Conservation (phyloP, 2,888 invertebrate species). For the Lasioglossum marginatum region DNA sequence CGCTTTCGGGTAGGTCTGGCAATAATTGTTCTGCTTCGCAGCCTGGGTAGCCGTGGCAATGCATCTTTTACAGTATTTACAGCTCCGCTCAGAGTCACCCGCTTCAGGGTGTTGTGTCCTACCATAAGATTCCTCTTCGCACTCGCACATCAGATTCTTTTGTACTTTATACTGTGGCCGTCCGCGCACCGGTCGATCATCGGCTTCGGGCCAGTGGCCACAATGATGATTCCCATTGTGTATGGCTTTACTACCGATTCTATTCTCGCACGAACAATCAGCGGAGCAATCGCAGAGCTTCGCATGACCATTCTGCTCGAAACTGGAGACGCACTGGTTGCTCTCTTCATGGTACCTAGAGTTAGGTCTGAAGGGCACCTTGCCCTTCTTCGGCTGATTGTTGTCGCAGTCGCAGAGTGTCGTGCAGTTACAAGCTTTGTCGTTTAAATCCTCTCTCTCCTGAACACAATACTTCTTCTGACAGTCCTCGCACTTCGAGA, state of each 20-base stretch:
- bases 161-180: conserved; percentile 65
- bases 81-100: conserved; percentile 57
- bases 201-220: conserved; percentile 41
- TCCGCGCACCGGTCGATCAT: conserved; percentile 34
- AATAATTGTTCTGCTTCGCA: conserved; percentile 74
- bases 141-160: conserved; percentile 65
- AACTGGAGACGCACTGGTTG: conserved; percentile 23
- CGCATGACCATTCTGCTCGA: conserved; percentile 37
- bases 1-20: conserved; percentile 80
- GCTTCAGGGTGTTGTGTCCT: conserved; percentile 36
- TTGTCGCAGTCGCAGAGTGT: conserved; percentile 46
- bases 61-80: conserved; percentile 77
- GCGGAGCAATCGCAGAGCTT: conserved; percentile 62
- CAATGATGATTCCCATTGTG: conserved; percentile 36
- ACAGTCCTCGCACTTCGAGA: conserved; percentile 46
- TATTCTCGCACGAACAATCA: conserved; percentile 68
- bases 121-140: conserved; percentile 60
- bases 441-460: conserved; percentile 14
- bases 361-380: conserved; percentile 17
- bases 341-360: conserved; percentile 36
- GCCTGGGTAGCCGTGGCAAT: conserved; percentile 75
- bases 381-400: conserved; percentile 18
- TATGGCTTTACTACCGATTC: conserved; percentile 25
- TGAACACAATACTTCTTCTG: conserved; percentile 46
- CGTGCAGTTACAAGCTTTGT: conserved; percentile 30